Conservation (phyloP, 2,888 invertebrate genomes). For the Noctua janthina region DNA sequence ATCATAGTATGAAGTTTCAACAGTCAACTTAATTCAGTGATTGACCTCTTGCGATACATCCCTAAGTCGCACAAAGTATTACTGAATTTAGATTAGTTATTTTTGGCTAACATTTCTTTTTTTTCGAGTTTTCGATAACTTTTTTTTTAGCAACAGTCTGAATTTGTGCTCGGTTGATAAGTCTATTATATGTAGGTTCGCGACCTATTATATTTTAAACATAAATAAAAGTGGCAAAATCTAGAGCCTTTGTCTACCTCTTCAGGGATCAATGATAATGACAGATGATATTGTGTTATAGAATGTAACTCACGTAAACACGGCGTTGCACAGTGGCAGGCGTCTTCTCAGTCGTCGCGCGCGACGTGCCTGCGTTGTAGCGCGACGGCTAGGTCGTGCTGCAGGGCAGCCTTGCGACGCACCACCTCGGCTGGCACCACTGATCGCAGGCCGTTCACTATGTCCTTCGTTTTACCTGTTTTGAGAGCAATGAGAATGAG, state of each 20-base stretch:
- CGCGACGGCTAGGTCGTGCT: conserved; percentile 96
- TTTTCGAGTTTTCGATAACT: too few species aligned
- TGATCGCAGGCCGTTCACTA: conserved; percentile 97
- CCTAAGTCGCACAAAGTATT: too few species aligned
- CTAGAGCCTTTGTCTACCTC: neutral
- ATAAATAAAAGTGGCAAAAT: neutral
- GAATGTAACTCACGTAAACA: conserved; percentile 60
- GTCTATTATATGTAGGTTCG: too few species aligned
- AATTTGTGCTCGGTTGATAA: too few species aligned
- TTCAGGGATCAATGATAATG: neutral
- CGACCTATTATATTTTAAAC: too few species aligned
- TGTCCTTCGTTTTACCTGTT: conserved; percentile 97
- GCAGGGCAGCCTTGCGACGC: conserved; percentile 95
- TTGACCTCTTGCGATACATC: too few species aligned
- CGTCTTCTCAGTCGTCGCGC: conserved; percentile 83
- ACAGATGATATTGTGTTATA: neutral
- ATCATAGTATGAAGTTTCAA: too few species aligned
- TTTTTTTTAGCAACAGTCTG: too few species aligned
- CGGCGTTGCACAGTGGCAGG: conserved; percentile 41
- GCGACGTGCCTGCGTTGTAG: conserved; percentile 95
- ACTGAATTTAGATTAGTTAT: too few species aligned
- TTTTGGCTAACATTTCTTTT: too few species aligned
- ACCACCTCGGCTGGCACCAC: conserved; percentile 96
- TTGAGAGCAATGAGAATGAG: conserved; percentile 19
- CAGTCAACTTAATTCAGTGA: too few species aligned